Evolutionary conservation across 1,140 invertebrate species (phyloP), one percentile per base, ranked within the genome.

Genomic region (Bombus haemorrhoidalis): DNA sequence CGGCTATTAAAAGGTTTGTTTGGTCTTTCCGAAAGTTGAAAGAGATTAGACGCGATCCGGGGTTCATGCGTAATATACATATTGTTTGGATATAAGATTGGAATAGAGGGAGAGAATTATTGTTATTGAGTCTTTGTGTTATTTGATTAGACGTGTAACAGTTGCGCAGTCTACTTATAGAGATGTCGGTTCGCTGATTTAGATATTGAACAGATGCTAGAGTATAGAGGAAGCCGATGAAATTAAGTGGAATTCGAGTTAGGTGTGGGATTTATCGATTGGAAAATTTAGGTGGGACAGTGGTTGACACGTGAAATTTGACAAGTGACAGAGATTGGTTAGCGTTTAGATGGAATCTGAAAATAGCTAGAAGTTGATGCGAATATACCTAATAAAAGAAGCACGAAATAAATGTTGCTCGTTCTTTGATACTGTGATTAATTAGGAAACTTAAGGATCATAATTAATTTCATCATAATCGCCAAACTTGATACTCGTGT

Each of bases 1-100:
- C 37, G 37, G 34, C 37, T 78, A 78, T 83, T 83, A 83, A 84
- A 78, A 57, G 47, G 57, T 68, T 53, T 34, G 28, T 22, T 22
- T 32, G 37, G 47, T 39, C 34, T 69, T 22, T 28, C 53, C 41
- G 47, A 64, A 41, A 73, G n/a, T 28, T 28, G 72, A 39, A 59
- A 43, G 28, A 77, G 71, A 77, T 83, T 83, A 69, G 32, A 18
- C 32, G 32, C 43, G 32, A 57, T 53, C 47, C 47, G 47, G 47
- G 47, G 22, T 22, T 53, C 47, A 53, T 53, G 47, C 47, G 32
- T 47, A n/a, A 25, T 32, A 34, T 32, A 74, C n/a, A 34, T 15
- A 28, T 13, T 9, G 6, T 18, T 25, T 22, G 22, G 9, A 4
- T 69, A 9, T 22, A 9, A 25, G 34, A 69, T 22, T 69, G 66